Conservation (phyloP, 2,888 invertebrate genomes). For the Drosophila ustulata region DNA sequence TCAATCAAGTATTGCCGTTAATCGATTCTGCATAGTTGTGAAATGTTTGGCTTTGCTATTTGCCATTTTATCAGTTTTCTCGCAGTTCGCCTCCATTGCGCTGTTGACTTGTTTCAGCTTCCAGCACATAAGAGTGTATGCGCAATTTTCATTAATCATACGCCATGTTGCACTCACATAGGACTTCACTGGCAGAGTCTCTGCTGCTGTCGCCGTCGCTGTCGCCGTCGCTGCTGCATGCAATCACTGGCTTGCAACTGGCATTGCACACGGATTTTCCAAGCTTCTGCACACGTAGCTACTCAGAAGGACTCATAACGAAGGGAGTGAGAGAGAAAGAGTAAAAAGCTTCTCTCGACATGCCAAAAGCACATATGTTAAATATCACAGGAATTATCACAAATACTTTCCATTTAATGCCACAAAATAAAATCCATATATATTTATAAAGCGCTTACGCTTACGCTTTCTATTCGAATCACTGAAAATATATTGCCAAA, state of each 20-base stretch:
- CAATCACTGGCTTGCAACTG: slow-evolving; percentile 63
- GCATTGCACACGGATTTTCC: slow-evolving; percentile 73
- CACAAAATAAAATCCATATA: slow-evolving; percentile 15
- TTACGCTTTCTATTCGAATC: too few relatives aligned
- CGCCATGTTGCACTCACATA: slow-evolving; percentile 71
- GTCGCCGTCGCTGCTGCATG: slow-evolving; percentile 26
- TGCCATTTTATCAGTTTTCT: slow-evolving; percentile 40
- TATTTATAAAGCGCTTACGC: background rate
- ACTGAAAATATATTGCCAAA: background rate
- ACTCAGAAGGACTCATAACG: slow-evolving; percentile 20
- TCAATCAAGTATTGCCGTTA: slow-evolving; percentile 70
- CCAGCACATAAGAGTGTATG: slow-evolving; percentile 13
- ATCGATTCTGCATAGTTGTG: slow-evolving; percentile 60
- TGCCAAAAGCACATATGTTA: slow-evolving; percentile 19
- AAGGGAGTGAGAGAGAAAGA: background rate
- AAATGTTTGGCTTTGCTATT: slow-evolving; percentile 13
- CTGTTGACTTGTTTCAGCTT: slow-evolving; percentile 24
- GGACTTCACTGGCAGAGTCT: slow-evolving; percentile 20
- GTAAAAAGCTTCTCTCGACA: background rate
- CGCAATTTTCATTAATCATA: slow-evolving; percentile 71
- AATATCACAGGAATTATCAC: slow-evolving; percentile 34
- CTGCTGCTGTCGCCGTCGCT: slow-evolving; percentile 2
- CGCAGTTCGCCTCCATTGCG: slow-evolving; percentile 31
- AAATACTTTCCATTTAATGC: slow-evolving; percentile 12
- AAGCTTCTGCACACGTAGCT: slow-evolving; percentile 62